Evolutionary conservation across 2,797 vertebrate species (phyloP).

Genomic region (Cichlasoma orientale): DNA sequence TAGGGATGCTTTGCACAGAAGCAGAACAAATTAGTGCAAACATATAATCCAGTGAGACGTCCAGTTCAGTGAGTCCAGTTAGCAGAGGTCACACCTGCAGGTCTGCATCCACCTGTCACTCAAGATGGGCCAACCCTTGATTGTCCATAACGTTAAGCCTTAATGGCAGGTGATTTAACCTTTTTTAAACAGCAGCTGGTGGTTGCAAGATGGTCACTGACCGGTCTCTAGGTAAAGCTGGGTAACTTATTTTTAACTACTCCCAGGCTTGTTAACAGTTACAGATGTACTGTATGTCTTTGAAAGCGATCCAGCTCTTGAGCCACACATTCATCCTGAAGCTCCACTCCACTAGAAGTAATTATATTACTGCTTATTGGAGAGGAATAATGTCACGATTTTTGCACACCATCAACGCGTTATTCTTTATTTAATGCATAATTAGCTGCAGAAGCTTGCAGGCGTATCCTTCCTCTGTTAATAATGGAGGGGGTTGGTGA

Average conservation of each 20-base stretch:
- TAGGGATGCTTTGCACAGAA: no score
- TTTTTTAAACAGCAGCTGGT: background rate
- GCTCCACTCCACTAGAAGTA: background rate
- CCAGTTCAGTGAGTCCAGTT: no score
- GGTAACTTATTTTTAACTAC: background rate
- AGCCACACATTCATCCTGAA: background rate
- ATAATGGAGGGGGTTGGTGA: conserved; percentile 60
- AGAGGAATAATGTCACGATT: background rate
- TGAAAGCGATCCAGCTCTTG: background rate
- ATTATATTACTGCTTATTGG: background rate
- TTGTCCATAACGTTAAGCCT: no score
- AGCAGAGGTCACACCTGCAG: no score
- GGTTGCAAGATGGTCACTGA: background rate
- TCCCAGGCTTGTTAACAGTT: background rate
- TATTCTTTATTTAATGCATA: conserved; percentile 46
- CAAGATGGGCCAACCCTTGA: no score
- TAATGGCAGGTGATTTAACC: no score
- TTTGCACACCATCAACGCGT: conserved; percentile 12
- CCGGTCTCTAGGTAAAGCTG: background rate
- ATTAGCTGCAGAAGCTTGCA: conserved; percentile 30
- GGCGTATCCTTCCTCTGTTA: conserved; percentile 50
- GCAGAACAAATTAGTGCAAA: no score
- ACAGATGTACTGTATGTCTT: background rate
- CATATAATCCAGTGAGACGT: no score
- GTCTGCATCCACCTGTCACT: no score